Evolutionary conservation across 2,113 vertebrate species (phyloP).

Genomic region (Pseudorhombus dupliciocellatus): DNA sequence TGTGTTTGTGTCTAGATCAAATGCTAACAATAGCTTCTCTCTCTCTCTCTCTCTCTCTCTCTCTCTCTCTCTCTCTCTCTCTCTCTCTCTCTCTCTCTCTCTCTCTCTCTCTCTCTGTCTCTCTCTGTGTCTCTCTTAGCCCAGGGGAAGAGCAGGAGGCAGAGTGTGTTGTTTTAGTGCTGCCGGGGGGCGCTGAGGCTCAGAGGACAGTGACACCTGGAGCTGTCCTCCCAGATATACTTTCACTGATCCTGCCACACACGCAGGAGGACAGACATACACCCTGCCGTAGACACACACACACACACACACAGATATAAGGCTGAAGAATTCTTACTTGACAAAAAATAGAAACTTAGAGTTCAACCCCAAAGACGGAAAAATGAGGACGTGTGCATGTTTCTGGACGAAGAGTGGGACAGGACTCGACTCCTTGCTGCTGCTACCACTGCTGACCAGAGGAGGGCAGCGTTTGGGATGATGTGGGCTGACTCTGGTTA

Average conservation of each 20-base stretch:
- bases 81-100: constrained; percentile 1
- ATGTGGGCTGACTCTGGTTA: constrained; percentile 28
- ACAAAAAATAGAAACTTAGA: constrained; percentile 25
- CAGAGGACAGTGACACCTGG: constrained; percentile 53
- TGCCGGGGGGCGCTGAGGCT: constrained; percentile 51
- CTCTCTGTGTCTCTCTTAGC: constrained; percentile 58
- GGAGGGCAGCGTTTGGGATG: constrained; percentile 51
- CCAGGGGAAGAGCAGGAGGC: constrained; percentile 79
- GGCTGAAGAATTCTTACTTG: constrained; percentile 52
- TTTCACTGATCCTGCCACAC: constrained; percentile 59
- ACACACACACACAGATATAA: constrained; percentile 27
- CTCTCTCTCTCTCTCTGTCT: constrained; percentile 21
- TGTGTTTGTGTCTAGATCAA: constrained; percentile 19
- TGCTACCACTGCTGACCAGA: constrained; percentile 66
- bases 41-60: no score
- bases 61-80: background rate
- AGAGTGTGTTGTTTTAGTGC: constrained; percentile 80
- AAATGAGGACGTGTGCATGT: constrained; percentile 15
- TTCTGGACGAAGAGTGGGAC: constrained; percentile 59
- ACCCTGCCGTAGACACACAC: constrained; percentile 46
- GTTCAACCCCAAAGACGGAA: constrained; percentile 38
- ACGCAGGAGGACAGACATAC: constrained; percentile 62
- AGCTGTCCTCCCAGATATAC: constrained; percentile 53
- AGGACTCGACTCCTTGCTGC: constrained; percentile 66
- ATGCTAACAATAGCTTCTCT: no score